Conservation (phyloP, 2,113 vertebrate species). For the Clarias magur region DNA sequence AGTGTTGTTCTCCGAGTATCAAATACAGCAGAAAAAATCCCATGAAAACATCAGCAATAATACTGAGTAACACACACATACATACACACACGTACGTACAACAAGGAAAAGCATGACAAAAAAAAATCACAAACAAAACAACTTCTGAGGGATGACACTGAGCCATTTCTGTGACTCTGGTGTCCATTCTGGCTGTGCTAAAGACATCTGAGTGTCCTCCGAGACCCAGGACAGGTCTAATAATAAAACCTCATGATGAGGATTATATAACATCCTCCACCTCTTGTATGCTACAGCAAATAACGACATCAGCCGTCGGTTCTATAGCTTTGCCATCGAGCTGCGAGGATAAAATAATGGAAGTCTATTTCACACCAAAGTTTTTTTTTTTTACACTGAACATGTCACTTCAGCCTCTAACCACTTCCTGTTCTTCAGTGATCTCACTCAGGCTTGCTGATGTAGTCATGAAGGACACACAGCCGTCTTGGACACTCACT, state of each 20-base stretch:
- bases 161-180: neutral
- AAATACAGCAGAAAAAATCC: conserved; percentile 15
- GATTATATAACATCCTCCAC: conserved; percentile 32
- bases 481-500: neutral
- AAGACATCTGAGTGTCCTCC: conserved; percentile 64
- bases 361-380: neutral
- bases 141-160: neutral
- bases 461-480: neutral
- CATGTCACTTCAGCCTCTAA: neutral
- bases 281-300: neutral
- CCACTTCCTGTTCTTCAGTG: neutral
- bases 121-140: conserved; percentile 6
- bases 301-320: neutral
- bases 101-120: conserved; percentile 9
- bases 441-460: neutral
- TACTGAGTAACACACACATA: conserved; percentile 47
- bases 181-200: conserved; percentile 43
- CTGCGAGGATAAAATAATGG: neutral
- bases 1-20: neutral
- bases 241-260: conserved; percentile 11
- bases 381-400: neutral
- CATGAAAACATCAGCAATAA: conserved; percentile 40
- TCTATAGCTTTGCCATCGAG: neutral
- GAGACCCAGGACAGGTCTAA: conserved; percentile 61
- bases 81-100: too few species aligned